Evolutionary conservation across 2,113 vertebrate genomes (phyloP), one percentile per base, ranked within the genome.

Genomic region (Oryctolagus cuniculus): DNA sequence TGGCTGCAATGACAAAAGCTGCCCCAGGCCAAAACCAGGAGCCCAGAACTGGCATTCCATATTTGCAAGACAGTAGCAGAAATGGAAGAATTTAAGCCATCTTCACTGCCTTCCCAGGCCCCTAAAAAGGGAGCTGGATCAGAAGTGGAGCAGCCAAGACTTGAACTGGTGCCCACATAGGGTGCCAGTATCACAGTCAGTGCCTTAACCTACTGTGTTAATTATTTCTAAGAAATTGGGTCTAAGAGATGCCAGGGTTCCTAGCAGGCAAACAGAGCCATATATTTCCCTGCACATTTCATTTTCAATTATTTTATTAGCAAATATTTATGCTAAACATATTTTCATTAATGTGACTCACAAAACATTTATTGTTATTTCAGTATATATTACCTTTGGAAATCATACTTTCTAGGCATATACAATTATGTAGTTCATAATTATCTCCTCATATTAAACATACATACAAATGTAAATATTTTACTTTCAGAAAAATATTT

Each of bases 261-360:
- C 75, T 0, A 49, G 17, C 61, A 69, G 11, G 53, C 12, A 80
- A 86, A 70, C 0, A 31, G 1, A n/a, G 34, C 21, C 15, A 19
- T 61, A 1, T 29, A 44, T 21, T 69, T 51, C 29, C 29, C 17
- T 74, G 74, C 4, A 9, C 1, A 55, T 49, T 55, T 88, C 36
- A 70, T 77, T 69, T 75, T 63, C 10, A 85, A 89, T 51, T 87
- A 82, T 80, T 82, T 87, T 81, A 29, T 67, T 67, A 31, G 27
- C 6, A 74, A 81, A 67, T 4, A 24, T 44, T 22, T 6, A 44
- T 44, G 44, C 44, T 44, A 44, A 93, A 77, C 70, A 1, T 67
- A 19, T 17, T n/a, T 86, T 87, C 8, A 63, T 0, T 27, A 38
- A 64, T 66, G 12, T 51, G 58, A 31, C n/a, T 31, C 36, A 80